Conservation (phyloP, 92 coral and sea anemone species). For the Palythoa grandiflora region DNA sequence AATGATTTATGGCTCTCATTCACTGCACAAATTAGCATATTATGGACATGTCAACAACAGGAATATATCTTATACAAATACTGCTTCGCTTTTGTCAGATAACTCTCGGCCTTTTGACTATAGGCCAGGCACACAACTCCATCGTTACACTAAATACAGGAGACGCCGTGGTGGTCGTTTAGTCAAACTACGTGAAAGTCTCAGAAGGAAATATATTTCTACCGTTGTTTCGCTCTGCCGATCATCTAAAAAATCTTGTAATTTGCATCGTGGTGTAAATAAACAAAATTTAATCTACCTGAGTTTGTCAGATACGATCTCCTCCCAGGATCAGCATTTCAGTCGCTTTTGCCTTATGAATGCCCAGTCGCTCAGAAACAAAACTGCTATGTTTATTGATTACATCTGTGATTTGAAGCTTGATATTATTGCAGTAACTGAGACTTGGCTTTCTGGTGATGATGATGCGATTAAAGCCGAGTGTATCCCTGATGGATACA, state of each 20-base stretch:
- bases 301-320: background rate
- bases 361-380: constrained; percentile 39
- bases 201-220: background rate
- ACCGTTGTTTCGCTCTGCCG: too few species aligned
- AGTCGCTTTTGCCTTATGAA: constrained; percentile 35
- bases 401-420: constrained; percentile 26
- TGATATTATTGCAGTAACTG: constrained; percentile 32
- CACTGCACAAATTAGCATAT: constrained; percentile 15
- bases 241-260: background rate
- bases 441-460: constrained; percentile 36
- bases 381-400: constrained; percentile 1
- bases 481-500: constrained; percentile 31
- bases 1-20: background rate
- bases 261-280: constrained; percentile 39
- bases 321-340: background rate
- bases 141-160: background rate
- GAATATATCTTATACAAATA: background rate
- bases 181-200: background rate
- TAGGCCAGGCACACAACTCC: background rate
- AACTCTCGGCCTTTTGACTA: background rate
- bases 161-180: background rate
- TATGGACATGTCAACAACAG: background rate
- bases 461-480: constrained; percentile 31
- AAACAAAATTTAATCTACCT: constrained; percentile 1
- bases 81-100: background rate